Conservation (phyloP, 2,113 vertebrate genomes). For the Paralichthys olivaceus region DNA sequence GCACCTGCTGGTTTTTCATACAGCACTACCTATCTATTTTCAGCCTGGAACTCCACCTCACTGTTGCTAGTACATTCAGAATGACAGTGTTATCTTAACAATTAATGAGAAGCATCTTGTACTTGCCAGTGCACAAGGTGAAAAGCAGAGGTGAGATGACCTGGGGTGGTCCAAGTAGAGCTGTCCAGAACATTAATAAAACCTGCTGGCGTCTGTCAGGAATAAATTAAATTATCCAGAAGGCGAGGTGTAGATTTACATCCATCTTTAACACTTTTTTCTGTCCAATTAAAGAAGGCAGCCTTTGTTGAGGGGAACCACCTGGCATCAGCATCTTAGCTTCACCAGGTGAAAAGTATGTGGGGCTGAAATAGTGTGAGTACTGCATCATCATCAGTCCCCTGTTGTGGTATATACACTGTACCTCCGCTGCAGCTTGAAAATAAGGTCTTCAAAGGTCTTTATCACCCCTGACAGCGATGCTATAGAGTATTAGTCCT, state of each 20-base stretch:
- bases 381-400: neutral
- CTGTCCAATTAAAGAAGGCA: neutral
- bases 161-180: neutral
- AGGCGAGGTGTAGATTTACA: too few species aligned
- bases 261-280: too few species aligned
- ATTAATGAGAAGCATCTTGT: conserved; percentile 16
- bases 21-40: neutral
- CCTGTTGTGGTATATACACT: neutral
- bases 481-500: too few species aligned
- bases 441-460: neutral
- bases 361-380: neutral
- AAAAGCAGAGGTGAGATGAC: neutral
- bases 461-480: neutral
- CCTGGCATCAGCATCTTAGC: neutral
- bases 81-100: neutral
- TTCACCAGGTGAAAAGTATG: neutral
- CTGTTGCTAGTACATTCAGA: neutral
- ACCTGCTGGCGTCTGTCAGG: conserved; percentile 1
- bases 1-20: neutral
- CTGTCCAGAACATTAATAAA: neutral
- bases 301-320: neutral
- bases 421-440: neutral
- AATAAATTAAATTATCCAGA: neutral
- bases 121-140: neutral
- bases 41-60: neutral